phyloP scores from a whole-genome alignment of 2,888 invertebrate genomes.

The Papilio gigon region DNA sequence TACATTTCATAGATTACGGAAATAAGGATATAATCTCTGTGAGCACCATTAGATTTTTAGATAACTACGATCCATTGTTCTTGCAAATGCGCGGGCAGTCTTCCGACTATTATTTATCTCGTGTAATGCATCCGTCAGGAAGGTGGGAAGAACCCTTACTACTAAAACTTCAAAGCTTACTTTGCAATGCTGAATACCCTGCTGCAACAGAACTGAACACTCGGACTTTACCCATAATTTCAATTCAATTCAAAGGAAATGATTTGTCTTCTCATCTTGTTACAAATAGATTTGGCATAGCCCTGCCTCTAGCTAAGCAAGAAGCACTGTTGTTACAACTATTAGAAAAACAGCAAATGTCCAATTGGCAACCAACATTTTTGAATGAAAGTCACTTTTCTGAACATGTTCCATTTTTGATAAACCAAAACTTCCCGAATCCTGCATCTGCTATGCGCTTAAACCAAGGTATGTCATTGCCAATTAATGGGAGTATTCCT shows the following conservation, averaged over 20 bases:
- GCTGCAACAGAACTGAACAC: constrained; percentile 67
- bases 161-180: constrained; percentile 67
- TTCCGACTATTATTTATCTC: constrained; percentile 82
- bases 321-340: constrained; percentile 66
- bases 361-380: constrained; percentile 63
- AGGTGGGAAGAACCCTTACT: constrained; percentile 80
- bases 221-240: constrained; percentile 70
- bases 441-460: constrained; percentile 74
- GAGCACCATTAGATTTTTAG: constrained; percentile 82
- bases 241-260: constrained; percentile 73
- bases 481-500: constrained; percentile 65
- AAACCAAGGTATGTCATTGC: constrained; percentile 64
- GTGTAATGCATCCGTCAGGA: constrained; percentile 78
- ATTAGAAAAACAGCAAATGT: constrained; percentile 55
- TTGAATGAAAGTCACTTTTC: constrained; percentile 59
- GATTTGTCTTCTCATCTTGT: constrained; percentile 78
- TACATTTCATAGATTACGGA: constrained; percentile 87
- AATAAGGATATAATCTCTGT: constrained; percentile 84
- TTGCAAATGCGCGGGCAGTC: constrained; percentile 82
- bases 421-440: constrained; percentile 75
- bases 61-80: constrained; percentile 77
- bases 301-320: constrained; percentile 74
- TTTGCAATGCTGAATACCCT: constrained; percentile 72
- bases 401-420: constrained; percentile 73
- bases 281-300: constrained; percentile 71